Base-by-base conservation (phyloP, 2,888 invertebrate species). In the Lucinisca nassula region DNA sequence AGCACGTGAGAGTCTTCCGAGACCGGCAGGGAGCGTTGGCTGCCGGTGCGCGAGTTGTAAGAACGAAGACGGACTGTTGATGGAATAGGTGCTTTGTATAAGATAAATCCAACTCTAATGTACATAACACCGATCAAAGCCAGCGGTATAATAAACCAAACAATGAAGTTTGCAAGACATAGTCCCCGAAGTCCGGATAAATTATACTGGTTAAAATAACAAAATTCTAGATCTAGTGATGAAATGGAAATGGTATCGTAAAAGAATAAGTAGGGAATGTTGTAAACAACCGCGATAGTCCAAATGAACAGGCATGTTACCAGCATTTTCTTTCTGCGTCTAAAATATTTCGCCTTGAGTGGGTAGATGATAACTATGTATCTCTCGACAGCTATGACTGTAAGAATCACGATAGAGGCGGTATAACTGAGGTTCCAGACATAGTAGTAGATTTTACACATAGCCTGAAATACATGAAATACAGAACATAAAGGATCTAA, bases 401-500 rank as follows among this genome's bases (percentile, higher is more conserved):
- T 98, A 89, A 99, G 97, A 90, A 99, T 98, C 95, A 98, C 98
- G 93, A 98, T 98, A 27, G 98, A 98, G 0, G 98, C 98, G 0
- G 98, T 98, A 96, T 98, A 98, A 95, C 98, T 98, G 92, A 99
- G 97, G 21, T 98, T 98, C 96, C 98, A 98, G 30, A 98, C 98
- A 95, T 98, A 98, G 97, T 98, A 98, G 96, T 98, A 98, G 97
- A 98, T 98, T 96, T 98, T 98, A 97, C 99, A 99, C 90, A 99
- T 93, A 21, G 88, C 93, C 95, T 95, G 67, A 32, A 67, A 67
- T 10, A n/a, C n/a, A n/a, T n/a, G n/a, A n/a, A n/a, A n/a, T n/a
- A n/a, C n/a, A n/a, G n/a, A n/a, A n/a, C n/a, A n/a, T n/a, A n/a
- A n/a, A n/a, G n/a, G n/a, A n/a, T n/a, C n/a, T n/a, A n/a, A n/a